Evolutionary conservation across 1,140 invertebrate species (phyloP).

Genomic region (Temnothorax nylanderi): DNA sequence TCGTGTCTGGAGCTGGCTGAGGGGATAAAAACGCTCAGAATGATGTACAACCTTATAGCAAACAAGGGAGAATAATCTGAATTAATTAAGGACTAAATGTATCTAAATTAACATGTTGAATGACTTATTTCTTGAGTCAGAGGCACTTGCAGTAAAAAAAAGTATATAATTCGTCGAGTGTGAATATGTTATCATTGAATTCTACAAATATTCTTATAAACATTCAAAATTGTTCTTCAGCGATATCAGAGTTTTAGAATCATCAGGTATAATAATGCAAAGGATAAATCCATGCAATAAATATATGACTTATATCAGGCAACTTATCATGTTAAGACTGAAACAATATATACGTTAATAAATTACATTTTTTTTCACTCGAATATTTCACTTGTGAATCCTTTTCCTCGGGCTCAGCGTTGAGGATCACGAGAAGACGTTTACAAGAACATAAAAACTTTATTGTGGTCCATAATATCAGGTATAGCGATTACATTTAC

Average conservation of each 20-base stretch:
- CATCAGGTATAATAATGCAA: background rate
- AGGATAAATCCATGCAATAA: background rate
- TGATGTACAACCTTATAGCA: too few relatives aligned
- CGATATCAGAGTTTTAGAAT: background rate
- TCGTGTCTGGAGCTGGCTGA: too few relatives aligned
- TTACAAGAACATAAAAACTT: constrained; percentile 80
- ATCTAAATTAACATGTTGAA: too few relatives aligned
- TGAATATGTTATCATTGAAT: too few relatives aligned
- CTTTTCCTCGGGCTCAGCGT: background rate
- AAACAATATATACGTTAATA: background rate
- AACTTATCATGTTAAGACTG: background rate
- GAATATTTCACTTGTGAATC: background rate
- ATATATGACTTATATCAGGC: background rate
- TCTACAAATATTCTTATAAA: too few relatives aligned
- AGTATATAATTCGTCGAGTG: too few relatives aligned
- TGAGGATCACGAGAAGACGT: background rate
- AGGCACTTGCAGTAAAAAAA: too few relatives aligned
- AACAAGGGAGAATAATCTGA: too few relatives aligned
- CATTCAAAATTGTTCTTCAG: too few relatives aligned
- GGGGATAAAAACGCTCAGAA: too few relatives aligned
- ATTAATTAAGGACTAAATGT: too few relatives aligned
- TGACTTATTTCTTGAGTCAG: too few relatives aligned
- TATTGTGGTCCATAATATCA: constrained; percentile 77
- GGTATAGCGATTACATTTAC: constrained; percentile 71
- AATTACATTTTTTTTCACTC: background rate